These are phyloP conservation scores for Alentia gelatinosa DNA, from an alignment of 2,888 invertebrate genomes.

Conservation along the genomic window DNA sequence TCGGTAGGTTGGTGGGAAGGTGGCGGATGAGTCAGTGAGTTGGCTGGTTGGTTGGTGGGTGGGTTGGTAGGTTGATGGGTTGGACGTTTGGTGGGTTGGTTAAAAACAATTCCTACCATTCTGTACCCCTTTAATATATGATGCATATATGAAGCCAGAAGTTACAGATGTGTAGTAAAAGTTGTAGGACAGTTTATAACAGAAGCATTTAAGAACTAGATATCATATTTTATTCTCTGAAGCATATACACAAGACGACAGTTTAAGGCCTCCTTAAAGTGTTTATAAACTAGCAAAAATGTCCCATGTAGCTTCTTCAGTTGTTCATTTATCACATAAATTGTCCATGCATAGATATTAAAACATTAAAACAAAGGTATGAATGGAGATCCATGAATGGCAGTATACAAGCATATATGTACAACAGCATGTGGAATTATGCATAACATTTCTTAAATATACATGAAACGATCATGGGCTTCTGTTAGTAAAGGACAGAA, in stretches of 20 bases:
- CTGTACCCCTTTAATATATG: too few species aligned
- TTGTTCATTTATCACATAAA: neutral
- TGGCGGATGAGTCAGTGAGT: too few species aligned
- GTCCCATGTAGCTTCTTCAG: neutral
- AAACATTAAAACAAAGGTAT: neutral
- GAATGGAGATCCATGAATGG: neutral
- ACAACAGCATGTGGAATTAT: neutral
- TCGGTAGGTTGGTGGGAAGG: too few species aligned
- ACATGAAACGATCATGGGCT: neutral
- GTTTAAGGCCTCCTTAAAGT: neutral
- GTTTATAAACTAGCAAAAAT: neutral
- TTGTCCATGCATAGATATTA: neutral
- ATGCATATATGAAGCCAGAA: too few species aligned
- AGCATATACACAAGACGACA: neutral
- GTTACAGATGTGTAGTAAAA: too few species aligned
- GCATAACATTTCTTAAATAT: neutral
- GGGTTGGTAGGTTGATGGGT: too few species aligned
- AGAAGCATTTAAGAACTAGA: too few species aligned
- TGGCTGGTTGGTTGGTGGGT: too few species aligned
- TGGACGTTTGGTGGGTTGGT: too few species aligned
- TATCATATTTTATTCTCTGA: neutral
- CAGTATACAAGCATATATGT: neutral
- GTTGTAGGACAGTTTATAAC: too few species aligned
- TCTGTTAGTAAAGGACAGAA: neutral
- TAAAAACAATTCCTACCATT: too few species aligned